Evolutionary conservation across 2,113 vertebrate species (phyloP).

Genomic region (Clarias batrachus): DNA sequence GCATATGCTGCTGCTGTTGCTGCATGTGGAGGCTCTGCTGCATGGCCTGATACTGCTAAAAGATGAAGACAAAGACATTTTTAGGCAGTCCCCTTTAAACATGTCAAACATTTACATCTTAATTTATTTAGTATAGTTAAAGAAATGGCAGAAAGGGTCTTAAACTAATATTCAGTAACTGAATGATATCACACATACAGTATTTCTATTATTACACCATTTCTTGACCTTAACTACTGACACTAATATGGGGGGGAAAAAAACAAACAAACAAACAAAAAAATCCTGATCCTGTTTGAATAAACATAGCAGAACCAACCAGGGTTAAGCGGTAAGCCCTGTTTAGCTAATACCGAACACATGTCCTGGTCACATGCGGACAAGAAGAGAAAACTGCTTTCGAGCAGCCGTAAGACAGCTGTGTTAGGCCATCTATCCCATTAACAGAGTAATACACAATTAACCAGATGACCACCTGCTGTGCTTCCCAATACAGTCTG

Average conservation of each 20-base stretch:
- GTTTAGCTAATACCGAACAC: background rate
- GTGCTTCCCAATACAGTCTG: constrained; percentile 25
- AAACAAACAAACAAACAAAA: background rate
- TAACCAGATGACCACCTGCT: constrained; percentile 46
- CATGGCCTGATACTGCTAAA: constrained; percentile 80
- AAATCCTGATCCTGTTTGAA: background rate
- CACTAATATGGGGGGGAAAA: background rate
- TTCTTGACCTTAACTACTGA: background rate
- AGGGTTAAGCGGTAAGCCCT: background rate
- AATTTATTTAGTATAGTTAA: background rate
- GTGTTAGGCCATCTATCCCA: constrained; percentile 37
- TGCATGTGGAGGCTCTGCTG: constrained; percentile 78
- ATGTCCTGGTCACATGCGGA: background rate
- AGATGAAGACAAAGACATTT: background rate
- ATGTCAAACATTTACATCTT: too few relatives aligned
- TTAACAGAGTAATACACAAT: constrained; percentile 35
- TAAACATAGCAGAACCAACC: background rate
- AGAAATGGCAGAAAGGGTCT: background rate
- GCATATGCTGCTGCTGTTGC: constrained; percentile 76
- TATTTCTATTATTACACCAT: background rate
- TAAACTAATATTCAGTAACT: too few relatives aligned
- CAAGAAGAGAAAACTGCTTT: background rate
- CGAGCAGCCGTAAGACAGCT: constrained; percentile 21
- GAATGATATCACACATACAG: background rate
- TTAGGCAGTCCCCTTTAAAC: background rate